Evolutionary conservation across 2,113 vertebrate genomes (phyloP).

Genomic region (Gopherus evgoodei): DNA sequence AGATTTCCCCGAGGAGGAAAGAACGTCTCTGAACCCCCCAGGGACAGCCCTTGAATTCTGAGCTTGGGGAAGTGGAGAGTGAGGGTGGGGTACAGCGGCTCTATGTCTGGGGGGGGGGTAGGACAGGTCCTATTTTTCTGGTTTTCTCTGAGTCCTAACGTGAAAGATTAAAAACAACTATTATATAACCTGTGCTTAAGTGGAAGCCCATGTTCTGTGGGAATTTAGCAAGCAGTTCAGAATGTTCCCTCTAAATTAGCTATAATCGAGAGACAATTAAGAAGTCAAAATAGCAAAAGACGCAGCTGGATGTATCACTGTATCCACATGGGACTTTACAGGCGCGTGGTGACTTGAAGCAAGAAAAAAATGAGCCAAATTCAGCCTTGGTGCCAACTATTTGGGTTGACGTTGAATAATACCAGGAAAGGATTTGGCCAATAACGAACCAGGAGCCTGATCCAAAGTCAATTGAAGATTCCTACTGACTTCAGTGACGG

Average conservation of each 20-base stretch:
- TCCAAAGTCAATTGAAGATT: neutral
- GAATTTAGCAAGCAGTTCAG: neutral
- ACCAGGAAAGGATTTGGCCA: neutral
- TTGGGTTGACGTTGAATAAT: neutral
- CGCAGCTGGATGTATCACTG: too few relatives aligned
- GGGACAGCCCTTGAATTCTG: neutral
- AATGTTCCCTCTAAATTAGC: neutral
- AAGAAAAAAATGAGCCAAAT: neutral
- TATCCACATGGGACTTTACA: neutral
- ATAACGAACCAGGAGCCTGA: neutral
- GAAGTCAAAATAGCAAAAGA: neutral
- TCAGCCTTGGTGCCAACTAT: neutral
- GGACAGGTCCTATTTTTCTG: neutral
- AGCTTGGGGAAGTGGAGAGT: neutral
- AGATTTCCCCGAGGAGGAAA: neutral
- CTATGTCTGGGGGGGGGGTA: accelerated
- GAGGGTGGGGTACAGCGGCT: neutral
- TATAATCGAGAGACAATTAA: neutral
- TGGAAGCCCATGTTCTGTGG: neutral
- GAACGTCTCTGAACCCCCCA: neutral
- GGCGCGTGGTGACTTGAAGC: neutral
- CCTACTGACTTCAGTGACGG: neutral
- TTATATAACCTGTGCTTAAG: neutral
- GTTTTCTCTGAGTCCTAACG: neutral
- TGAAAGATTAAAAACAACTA: neutral